A percentile compares a stretch with the other conserved stretches of the same genome.
These are phyloP conservation scores for Tursiops truncatus DNA, from an alignment of 2,113 vertebrate genomes.

Conservation along the genomic window DNA sequence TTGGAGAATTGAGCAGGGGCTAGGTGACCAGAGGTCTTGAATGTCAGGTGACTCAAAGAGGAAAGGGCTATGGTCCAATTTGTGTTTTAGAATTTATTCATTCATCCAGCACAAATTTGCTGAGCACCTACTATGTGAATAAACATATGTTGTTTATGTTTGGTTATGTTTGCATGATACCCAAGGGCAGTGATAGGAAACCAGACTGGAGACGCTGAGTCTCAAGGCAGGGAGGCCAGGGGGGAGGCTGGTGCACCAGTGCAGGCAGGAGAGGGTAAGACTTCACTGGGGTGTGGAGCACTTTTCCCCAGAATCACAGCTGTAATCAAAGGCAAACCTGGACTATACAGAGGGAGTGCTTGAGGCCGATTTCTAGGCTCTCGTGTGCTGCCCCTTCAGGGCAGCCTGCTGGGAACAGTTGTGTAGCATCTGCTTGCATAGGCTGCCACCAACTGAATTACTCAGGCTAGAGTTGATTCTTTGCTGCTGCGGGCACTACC, in stretches of 20 bases:
- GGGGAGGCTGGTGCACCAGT: background rate
- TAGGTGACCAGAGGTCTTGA: background rate
- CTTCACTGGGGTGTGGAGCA: background rate
- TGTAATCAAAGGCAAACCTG: background rate
- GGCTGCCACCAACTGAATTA: background rate
- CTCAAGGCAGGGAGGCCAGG: background rate
- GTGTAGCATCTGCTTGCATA: background rate
- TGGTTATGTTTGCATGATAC: background rate
- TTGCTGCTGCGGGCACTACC: accelerated
- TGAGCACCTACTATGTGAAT: background rate
- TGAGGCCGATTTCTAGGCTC: background rate
- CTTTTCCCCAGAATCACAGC: background rate
- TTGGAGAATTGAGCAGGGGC: background rate
- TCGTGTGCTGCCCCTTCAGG: background rate
- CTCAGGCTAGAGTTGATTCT: background rate
- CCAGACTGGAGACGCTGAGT: background rate
- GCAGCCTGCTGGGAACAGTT: background rate
- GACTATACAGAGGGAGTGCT: accelerated
- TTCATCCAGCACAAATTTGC: background rate
- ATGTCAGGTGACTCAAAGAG: background rate
- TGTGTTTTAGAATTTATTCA: background rate
- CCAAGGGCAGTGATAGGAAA: background rate
- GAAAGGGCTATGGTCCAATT: background rate
- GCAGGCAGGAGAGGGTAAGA: background rate
- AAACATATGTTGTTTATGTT: background rate